Percentiles rank a stretch among this genome's conserved stretches.
Evolutionary conservation across 2,113 vertebrate genomes (phyloP).

Genomic region (Anolis sagrei): DNA sequence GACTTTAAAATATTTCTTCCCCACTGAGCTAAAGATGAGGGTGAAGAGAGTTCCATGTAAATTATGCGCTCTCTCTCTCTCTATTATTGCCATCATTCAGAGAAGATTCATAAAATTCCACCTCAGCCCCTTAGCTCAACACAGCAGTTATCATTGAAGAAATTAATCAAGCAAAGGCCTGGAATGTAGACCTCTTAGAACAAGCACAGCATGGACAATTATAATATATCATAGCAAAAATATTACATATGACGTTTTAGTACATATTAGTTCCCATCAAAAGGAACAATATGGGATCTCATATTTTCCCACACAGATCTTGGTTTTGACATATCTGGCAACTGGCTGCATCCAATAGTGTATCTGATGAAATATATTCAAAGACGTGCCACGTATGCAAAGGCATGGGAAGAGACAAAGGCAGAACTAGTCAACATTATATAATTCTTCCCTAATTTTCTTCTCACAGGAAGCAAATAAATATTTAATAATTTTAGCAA

Average conservation of each 20-base stretch:
- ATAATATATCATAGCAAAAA: constrained; percentile 42
- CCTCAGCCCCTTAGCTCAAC: constrained; percentile 29
- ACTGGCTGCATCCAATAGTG: constrained; percentile 4
- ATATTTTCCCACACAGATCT: constrained; percentile 6
- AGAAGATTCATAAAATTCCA: constrained; percentile 44
- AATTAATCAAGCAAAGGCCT: constrained; percentile 31
- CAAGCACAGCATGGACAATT: constrained; percentile 37
- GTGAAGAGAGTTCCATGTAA: constrained; percentile 14
- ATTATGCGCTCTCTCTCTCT: constrained; percentile 22
- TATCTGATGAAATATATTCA: constrained; percentile 27
- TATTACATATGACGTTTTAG: constrained; percentile 4
- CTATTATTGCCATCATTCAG: background rate
- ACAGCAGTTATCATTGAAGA: constrained; percentile 23
- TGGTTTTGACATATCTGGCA: background rate
- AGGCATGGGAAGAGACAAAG: background rate
- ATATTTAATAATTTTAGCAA: no score
- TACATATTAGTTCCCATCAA: constrained; percentile 35
- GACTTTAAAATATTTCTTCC: constrained; percentile 37
- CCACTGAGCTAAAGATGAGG: constrained; percentile 18
- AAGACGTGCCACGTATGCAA: background rate
- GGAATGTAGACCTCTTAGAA: constrained; percentile 45
- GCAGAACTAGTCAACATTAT: background rate
- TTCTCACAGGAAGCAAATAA: no score
- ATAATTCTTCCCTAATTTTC: no score
- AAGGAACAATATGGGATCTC: constrained; percentile 2